Evolutionary conservation across 2,888 invertebrate species (phyloP), one percentile per base, ranked within the genome.

Genomic region (Dynastes tityus): DNA sequence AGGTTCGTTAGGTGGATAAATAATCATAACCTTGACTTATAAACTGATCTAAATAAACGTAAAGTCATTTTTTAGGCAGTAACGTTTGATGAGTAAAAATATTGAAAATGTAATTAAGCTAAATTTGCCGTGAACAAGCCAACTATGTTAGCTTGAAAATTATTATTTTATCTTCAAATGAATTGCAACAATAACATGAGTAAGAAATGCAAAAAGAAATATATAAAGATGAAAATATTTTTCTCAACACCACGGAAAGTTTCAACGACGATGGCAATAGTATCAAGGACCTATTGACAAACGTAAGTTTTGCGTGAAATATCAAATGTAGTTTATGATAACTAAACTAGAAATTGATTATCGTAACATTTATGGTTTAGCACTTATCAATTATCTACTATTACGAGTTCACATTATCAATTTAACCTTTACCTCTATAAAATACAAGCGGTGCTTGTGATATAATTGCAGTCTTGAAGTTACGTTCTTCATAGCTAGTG

Each of bases 341-440:
- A 58, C n/a, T 37, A 61, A 22, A 68, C 45, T 58, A 40, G 45
- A 49, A 16, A 63, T 27, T 74, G 45, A 63, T 27, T 45, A 45
- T 45, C 11, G 8, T 13, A 45, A 11, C 22, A 45, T 40, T 73
- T 64, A 55, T 49, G 27, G 16, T 32, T 64, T n/a, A 8, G 37
- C 22, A 22, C 27, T 73, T 78, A 78, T 78, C 73, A 16, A 37
- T 27, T 22, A 11, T 53, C 53, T 29, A 68, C 51, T 37, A 61
- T 51, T 64, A 64, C 51, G 16, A 64, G 58, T 63, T 51, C 55
- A 27, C 51, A 37, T 78, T 78, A 78, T 78, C 78, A 51, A 51
- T 51, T 73, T 78, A 78, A 78, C 78, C 78, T 73, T 73, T 78
- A 71, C 61, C 49, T 40, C 53, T 73, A 78, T 78, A 78, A 71